Conservation (phyloP, 92 coral and sea anemone species). For the Palythoa grandis region DNA sequence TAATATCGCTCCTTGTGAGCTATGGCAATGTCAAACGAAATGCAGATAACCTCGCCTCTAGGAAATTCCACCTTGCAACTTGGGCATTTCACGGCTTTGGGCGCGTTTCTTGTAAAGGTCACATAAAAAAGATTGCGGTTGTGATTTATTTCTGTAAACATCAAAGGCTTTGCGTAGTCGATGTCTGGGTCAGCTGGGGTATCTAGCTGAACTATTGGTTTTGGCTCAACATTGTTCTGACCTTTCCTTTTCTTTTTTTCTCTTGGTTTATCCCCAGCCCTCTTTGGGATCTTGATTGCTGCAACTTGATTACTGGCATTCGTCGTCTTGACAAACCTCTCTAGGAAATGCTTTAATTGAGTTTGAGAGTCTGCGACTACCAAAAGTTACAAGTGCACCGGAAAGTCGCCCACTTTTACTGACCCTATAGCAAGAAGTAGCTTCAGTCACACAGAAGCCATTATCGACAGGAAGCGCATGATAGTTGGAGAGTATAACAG, state of each 20-base stretch:
- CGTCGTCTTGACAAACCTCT: background rate
- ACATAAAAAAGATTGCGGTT: constrained; percentile 54
- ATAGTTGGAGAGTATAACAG: constrained; percentile 19
- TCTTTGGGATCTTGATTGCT: constrained; percentile 24
- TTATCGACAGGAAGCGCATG: background rate
- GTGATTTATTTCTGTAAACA: constrained; percentile 56
- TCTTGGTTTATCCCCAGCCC: constrained; percentile 29
- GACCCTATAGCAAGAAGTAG: constrained; percentile 9
- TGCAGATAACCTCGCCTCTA: constrained; percentile 22
- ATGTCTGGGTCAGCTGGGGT: constrained; percentile 35
- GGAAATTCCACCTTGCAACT: constrained; percentile 58
- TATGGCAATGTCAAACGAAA: constrained; percentile 51
- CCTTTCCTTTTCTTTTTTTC: constrained; percentile 55
- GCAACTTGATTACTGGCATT: background rate
- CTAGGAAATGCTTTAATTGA: background rate
- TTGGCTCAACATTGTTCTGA: constrained; percentile 48
- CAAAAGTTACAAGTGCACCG: constrained; percentile 3
- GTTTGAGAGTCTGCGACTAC: constrained; percentile 19
- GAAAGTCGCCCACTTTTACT: background rate
- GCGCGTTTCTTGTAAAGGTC: constrained; percentile 26
- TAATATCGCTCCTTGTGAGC: constrained; percentile 52
- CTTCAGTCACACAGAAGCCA: constrained; percentile 45
- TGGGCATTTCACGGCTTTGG: constrained; percentile 33
- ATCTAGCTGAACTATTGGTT: constrained; percentile 42
- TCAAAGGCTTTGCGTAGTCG: constrained; percentile 45